Base-by-base conservation (phyloP, 2,888 invertebrate genomes). In the Polia nebulosa region DNA sequence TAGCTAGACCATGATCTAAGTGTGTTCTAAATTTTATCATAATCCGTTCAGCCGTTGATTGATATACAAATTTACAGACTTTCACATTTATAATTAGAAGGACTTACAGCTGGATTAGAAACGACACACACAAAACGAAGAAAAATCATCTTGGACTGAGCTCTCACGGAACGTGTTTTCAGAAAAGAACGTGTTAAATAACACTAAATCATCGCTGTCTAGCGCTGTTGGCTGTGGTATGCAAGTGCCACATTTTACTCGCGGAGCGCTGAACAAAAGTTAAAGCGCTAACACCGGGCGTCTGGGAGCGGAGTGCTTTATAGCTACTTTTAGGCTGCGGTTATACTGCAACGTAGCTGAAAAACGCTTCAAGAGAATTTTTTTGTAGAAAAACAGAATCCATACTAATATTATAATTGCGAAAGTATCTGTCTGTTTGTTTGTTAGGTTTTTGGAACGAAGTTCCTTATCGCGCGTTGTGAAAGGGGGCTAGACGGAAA, bases 171-270 rank as follows among this genome's bases (percentile, higher is more conserved):
- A n/a, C 22, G n/a, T 25, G 34, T 52, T 74, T 45, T 57, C 13
- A 55, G n/a, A 8, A 49, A 45, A 44, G 55, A 59, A 52, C 11
- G 36, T 58, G 36, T 22, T 41, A 27, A 63, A 53, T 66, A 47
- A 61, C 20, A 55, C 7, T 78, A 62, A 78, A 78, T 59, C 34
- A 78, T 62, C 4, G 25, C 45, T n/a, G 79, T 51, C 41, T 59
- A 41, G 68, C 39, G 15, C 17, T 55, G 44, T 36, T 32, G 32
- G 29, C 41, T 55, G 72, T 22, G 75, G 71, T 67, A 32, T 44
- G 66, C 55, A 47, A 68, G 61, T 67, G 58, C 41, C 45, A 52
- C 51, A 61, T 62, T 67, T 72, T 29, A 45, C 44, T 53, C 32
- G 3, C 34, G 58, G 22, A 57, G 27, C 36, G 44, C 49, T 58